Evolutionary conservation across 2,113 vertebrate species (phyloP).

Genomic region (Hypocryptadius cinnamomeus): DNA sequence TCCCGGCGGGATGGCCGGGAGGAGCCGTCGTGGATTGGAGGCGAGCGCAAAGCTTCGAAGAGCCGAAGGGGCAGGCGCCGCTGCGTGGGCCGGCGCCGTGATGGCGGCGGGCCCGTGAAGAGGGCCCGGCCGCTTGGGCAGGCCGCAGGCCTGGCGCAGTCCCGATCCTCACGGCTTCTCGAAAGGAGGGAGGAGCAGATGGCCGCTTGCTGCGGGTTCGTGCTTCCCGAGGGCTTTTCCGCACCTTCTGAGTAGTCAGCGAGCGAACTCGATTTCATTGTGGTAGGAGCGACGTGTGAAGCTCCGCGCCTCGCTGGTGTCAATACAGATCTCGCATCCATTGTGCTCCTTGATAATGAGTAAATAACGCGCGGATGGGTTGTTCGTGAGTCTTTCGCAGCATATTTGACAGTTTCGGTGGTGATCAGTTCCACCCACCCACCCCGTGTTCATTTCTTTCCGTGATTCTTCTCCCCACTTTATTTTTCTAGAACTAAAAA

Average conservation of each 20-base stretch:
- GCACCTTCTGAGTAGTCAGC: neutral
- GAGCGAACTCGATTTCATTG: neutral
- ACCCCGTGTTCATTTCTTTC: neutral
- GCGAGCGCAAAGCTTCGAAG: neutral
- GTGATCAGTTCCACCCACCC: neutral
- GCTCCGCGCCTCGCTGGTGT: neutral
- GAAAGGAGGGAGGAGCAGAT: neutral
- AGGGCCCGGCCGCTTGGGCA: neutral
- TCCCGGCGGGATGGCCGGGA: neutral
- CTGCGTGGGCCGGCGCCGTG: neutral
- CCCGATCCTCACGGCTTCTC: neutral
- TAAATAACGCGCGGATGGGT: neutral
- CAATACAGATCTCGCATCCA: neutral
- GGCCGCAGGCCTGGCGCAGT: neutral
- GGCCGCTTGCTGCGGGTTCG: neutral
- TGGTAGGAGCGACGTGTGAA: neutral
- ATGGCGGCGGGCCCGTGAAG: neutral
- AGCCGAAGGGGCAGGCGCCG: neutral
- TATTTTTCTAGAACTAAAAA: neutral
- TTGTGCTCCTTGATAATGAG: neutral
- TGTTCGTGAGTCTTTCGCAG: rapidly evolving
- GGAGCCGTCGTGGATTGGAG: neutral
- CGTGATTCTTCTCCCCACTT: neutral
- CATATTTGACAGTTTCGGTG: neutral
- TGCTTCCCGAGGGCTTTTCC: neutral